These are phyloP conservation scores for Nemoura dubitans DNA, from an alignment of 2,888 invertebrate species.

Conservation along the genomic window DNA sequence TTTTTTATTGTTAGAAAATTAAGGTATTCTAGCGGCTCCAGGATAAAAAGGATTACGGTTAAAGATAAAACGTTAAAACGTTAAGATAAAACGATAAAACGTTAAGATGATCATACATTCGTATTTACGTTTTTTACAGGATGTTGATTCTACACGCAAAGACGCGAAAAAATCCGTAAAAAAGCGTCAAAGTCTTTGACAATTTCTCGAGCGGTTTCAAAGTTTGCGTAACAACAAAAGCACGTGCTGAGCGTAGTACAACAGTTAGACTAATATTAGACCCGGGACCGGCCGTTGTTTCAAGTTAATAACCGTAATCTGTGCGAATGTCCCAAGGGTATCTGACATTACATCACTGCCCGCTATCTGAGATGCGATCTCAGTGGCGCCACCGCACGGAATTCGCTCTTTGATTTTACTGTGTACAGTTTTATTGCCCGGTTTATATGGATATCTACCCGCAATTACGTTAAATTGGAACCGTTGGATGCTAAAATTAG, in stretches of 20 bases:
- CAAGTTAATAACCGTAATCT: neutral
- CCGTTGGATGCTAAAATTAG: neutral
- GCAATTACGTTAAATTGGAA: neutral
- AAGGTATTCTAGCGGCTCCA: no score
- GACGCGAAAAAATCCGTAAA: no score
- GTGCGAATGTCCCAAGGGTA: constrained; percentile 7
- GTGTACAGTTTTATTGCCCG: neutral
- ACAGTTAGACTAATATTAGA: neutral
- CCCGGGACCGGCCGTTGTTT: neutral
- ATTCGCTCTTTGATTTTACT: neutral
- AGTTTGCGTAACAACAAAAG: neutral
- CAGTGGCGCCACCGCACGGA: neutral
- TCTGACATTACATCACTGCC: neutral
- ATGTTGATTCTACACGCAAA: neutral
- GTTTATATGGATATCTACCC: neutral
- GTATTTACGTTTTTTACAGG: no score
- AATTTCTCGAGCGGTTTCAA: neutral
- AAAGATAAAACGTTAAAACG: no score
- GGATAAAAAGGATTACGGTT: no score
- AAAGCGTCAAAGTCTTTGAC: neutral
- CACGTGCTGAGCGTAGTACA: neutral
- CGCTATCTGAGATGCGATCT: neutral
- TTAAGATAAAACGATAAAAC: no score
- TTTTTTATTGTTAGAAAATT: no score
- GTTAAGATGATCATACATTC: no score